Base-by-base conservation (phyloP, 2,888 invertebrate genomes). In the Piscicola geometra region DNA sequence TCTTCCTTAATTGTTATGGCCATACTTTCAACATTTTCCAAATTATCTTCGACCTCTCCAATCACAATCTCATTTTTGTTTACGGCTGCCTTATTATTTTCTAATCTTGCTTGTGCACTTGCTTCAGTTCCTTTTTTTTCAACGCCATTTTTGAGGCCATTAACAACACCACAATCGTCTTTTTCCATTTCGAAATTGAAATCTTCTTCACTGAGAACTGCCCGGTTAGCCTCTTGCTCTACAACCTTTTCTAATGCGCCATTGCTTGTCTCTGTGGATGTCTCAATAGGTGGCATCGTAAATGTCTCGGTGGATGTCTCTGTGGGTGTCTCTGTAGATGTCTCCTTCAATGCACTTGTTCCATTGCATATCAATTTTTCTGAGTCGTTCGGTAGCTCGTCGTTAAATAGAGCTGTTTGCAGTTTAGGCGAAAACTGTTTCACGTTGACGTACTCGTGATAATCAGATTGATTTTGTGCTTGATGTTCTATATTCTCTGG, bases 401-500 rank as follows among this genome's bases (percentile, higher is more conserved):
- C 64, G 21, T 64, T 64, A 9, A 64, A 64, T 3, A 9, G 9
- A 64, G 64, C 21, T 12, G n/a, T 9, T n/a, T 64, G n/a, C 30
- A 30, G 21, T 64, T 67, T 67, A 5, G 67, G 70, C 2, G 50
- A 47, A 9, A 73, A 60, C n/a, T 73, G 60, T 35, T 18, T 33
- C 18, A 73, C 56, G 36, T 73, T 73, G 36, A 73, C 73, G 64
- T 73, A 73, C 18, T 73, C 73, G 64, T 73, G 73, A 18, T 36
- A n/a, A n/a, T 56, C 60, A 3, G 60, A 15, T 47, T 47, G 50
- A 15, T 47, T 47, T 47, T 47, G 50, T n/a, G n/a, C n/a, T n/a
- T n/a, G n/a, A n/a, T n/a, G n/a, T n/a, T n/a, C n/a, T n/a, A n/a
- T n/a, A n/a, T n/a, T n/a, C n/a, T n/a, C n/a, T n/a, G n/a, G n/a